These are phyloP conservation scores for Rhinichthys osculus DNA, from an alignment of 2,797 vertebrate species.

Conservation along the genomic window DNA sequence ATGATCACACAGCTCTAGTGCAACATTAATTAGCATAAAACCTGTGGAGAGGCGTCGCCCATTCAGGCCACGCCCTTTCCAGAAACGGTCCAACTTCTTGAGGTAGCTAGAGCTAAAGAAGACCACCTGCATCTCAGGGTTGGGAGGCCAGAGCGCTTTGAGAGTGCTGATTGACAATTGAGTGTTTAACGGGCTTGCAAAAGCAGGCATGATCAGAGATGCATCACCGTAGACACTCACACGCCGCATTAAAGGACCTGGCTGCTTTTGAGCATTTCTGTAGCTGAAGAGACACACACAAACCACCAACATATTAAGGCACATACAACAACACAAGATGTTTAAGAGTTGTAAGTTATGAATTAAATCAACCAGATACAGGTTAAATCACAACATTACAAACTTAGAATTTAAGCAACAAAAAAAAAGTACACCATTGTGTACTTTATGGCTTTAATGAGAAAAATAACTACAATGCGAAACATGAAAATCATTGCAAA, in stretches of 20 bases:
- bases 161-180: background rate
- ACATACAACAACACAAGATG: too few species aligned
- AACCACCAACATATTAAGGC: background rate
- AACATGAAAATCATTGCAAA: too few species aligned
- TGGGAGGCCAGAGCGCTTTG: conserved; percentile 50
- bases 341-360: too few species aligned
- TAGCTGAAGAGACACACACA: conserved; percentile 26
- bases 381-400: too few species aligned
- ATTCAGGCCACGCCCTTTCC: conserved; percentile 31
- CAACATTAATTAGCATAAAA: conserved; percentile 60
- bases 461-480: too few species aligned
- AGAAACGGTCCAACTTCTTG: conserved; percentile 20
- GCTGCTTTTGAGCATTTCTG: background rate
- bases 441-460: too few species aligned
- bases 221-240: conserved; percentile 37
- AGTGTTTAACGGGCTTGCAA: conserved; percentile 30
- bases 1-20: conserved; percentile 64
- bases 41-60: conserved; percentile 57
- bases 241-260: conserved; percentile 41
- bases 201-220: conserved; percentile 56
- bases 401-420: too few species aligned
- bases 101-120: conserved; percentile 62
- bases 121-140: conserved; percentile 1
- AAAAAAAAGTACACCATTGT: too few species aligned
- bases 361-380: too few species aligned